Evolutionary conservation across 2,113 vertebrate genomes (phyloP).

Genomic region (Barnardius zonarius): DNA sequence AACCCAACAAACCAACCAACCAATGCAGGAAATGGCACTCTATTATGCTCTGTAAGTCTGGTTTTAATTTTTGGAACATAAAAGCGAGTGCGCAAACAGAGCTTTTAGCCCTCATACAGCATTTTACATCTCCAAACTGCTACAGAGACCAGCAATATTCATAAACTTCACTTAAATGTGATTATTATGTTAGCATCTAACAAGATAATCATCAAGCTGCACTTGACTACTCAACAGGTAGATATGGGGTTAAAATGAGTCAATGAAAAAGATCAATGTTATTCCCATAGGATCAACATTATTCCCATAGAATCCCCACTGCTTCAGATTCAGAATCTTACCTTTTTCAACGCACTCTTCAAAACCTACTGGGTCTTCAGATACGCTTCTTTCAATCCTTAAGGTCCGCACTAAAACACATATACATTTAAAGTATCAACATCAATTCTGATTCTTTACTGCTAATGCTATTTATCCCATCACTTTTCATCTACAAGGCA

Average conservation of each 20-base stretch:
- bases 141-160: background rate
- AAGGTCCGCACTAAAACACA: constrained; percentile 81
- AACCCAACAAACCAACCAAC: background rate
- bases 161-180: background rate
- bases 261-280: background rate
- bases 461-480: background rate
- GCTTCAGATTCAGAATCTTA: constrained; percentile 47
- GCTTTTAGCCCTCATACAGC: background rate
- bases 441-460: background rate
- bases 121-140: background rate
- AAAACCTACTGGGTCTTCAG: constrained; percentile 82
- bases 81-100: background rate
- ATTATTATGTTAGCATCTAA: background rate
- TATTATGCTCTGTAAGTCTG: background rate
- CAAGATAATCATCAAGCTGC: background rate
- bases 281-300: background rate
- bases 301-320: background rate
- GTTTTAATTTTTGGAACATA: background rate
- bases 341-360: constrained; percentile 85
- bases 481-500: background rate
- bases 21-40: background rate
- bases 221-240: background rate
- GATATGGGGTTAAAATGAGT: background rate
- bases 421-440: background rate
- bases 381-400: constrained; percentile 85